phyloP scores from a whole-genome alignment of 2,888 invertebrate genomes.

The Alloplasta piceator region DNA sequence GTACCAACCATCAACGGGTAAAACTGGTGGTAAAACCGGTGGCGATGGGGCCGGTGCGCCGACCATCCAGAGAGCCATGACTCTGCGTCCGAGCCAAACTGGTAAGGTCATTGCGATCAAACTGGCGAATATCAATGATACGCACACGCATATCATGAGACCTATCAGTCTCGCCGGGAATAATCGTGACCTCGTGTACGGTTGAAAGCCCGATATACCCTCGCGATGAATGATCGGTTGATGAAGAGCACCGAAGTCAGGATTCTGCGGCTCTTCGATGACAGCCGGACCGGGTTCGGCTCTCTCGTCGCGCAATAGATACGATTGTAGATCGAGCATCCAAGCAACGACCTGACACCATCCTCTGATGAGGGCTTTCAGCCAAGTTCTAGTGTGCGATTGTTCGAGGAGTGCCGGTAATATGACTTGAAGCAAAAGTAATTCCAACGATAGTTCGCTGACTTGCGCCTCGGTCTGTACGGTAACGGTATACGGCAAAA shows the following conservation, averaged over 20 bases:
- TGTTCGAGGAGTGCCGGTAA: constrained; percentile 98
- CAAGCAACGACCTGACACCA: constrained; percentile 95
- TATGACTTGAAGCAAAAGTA: constrained; percentile 96
- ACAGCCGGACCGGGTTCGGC: constrained; percentile 78
- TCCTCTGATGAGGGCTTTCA: constrained; percentile 93
- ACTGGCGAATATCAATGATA: constrained; percentile 93
- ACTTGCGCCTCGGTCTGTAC: constrained; percentile 91
- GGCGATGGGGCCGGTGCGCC: constrained; percentile 84
- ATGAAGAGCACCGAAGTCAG: constrained; percentile 91
- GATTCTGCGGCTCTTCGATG: constrained; percentile 79
- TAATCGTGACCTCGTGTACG: constrained; percentile 93
- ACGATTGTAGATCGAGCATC: constrained; percentile 93
- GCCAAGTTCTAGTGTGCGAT: constrained; percentile 96
- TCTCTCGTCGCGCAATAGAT: constrained; percentile 90
- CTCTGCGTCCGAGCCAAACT: constrained; percentile 94
- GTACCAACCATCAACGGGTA: constrained; percentile 75
- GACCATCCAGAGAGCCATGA: constrained; percentile 94
- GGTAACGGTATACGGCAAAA: constrained; percentile 97
- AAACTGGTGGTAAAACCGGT: constrained; percentile 77
- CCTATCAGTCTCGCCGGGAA: constrained; percentile 89
- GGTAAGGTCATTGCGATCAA: constrained; percentile 94
- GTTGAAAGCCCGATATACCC: constrained; percentile 92
- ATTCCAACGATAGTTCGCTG: constrained; percentile 96
- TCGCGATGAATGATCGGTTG: constrained; percentile 90
- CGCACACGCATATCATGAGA: constrained; percentile 91